phyloP scores from a whole-genome alignment of 2,113 vertebrate species.

The Propithecus coquereli region DNA sequence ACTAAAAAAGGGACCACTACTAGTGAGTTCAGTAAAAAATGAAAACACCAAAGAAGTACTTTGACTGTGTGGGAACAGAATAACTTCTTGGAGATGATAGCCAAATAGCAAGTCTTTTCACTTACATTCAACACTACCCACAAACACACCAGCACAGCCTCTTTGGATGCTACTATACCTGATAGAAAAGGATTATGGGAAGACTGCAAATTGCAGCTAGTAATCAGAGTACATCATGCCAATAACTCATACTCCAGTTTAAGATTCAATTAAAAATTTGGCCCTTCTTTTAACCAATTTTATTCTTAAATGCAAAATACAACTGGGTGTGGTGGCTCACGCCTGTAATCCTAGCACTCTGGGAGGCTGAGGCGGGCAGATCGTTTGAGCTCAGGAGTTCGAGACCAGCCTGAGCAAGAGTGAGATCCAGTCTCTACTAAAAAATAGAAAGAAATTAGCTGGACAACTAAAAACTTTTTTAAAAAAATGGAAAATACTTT shows the following conservation, averaged over 20 bases:
- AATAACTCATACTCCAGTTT: not conserved
- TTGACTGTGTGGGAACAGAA: not conserved
- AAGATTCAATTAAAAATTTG: not conserved
- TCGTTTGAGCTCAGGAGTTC: too few species aligned
- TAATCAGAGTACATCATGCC: not conserved
- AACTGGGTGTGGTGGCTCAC: too few species aligned
- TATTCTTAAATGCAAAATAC: slow-evolving; percentile 18
- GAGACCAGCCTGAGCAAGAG: too few species aligned
- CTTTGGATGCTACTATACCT: not conserved
- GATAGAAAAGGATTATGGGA: slow-evolving; percentile 4
- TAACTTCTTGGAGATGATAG: not conserved
- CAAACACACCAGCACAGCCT: not conserved
- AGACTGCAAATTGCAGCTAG: not conserved
- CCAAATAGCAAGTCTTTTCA: not conserved
- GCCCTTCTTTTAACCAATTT: slow-evolving; percentile 25
- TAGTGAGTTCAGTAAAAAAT: slow-evolving; percentile 35
- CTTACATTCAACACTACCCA: not conserved
- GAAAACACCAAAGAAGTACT: not conserved
- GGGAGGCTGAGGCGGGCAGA: too few species aligned
- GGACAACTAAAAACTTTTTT: too few species aligned
- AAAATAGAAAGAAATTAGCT: too few species aligned
- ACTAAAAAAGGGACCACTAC: not conserved
- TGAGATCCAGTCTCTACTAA: too few species aligned
- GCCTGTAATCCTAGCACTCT: too few species aligned
- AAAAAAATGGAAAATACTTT: not conserved